Evolutionary conservation across 37 sponge, comb jelly and placozoan genomes (phyloP), one percentile per base, ranked within the genome.

Genomic region (Theonella swinhoei): DNA sequence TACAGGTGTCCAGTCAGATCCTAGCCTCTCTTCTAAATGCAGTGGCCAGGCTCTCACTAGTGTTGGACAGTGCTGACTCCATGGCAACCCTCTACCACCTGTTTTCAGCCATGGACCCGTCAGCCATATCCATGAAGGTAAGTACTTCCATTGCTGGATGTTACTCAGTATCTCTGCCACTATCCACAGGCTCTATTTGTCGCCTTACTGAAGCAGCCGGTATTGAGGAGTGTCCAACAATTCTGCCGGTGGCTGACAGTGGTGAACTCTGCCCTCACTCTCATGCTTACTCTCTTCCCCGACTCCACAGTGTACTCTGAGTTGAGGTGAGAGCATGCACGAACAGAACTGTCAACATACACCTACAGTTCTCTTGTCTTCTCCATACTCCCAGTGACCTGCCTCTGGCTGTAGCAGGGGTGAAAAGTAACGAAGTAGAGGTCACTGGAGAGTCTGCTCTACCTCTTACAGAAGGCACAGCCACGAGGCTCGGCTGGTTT

Each of bases 81-180:
- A 40, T 77, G 9, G 32, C 83, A 3, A 63, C 84, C 28, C 73
- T 89, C 8, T 83, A 89, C 67, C 89, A 89, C 19, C 79, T 89
- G 59, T 73, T 89, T 19, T 36, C 83, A n/a, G 76, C 89, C 28
- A 83, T 83, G 89, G 77, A 77, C 43, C 89, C 89, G 0, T 2
- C 58, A 3, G 47, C 68, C 19, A 63, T 89, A 71, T 82, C 33
- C 34, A 24, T 83, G 23, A 62, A 86, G 65, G 84, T 83, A 28
- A 31, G 34, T 17, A 47, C 14, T 47, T 14, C 54, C 7, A 17
- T 17, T 14, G 7, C 54, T 47, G 11, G n/a, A n/a, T n/a, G n/a
- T n/a, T n/a, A n/a, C n/a, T n/a, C n/a, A n/a, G n/a, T n/a, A n/a
- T n/a, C n/a, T n/a, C n/a, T n/a, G n/a, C n/a, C n/a, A n/a, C n/a